phyloP scores from a whole-genome alignment of 2,797 vertebrate genomes.

The Acrossocheilus wenchowensis region DNA sequence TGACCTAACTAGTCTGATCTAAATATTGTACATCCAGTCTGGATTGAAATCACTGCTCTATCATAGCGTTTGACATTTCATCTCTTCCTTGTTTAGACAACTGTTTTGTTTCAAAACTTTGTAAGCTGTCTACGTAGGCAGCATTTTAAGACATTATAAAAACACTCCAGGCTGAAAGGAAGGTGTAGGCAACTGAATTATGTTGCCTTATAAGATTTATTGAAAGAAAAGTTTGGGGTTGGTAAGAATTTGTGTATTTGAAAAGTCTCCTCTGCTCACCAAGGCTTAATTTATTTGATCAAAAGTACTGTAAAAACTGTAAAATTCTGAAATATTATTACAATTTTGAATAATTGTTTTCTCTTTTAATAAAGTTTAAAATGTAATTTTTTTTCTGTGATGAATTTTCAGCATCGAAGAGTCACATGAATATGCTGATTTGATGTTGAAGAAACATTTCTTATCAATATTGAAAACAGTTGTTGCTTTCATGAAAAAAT shows the following conservation, averaged over 20 bases:
- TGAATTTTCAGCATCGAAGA: not conserved
- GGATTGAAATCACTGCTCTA: not conserved
- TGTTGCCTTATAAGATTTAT: not conserved
- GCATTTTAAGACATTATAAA: not conserved
- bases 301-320: not conserved
- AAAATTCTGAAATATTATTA: not conserved
- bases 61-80: conserved; percentile 11
- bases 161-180: not conserved
- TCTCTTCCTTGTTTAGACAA: conserved; percentile 26
- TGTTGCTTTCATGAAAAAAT: not conserved
- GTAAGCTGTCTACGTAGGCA: not conserved
- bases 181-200: conserved; percentile 1
- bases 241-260: not conserved
- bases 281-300: not conserved
- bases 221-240: not conserved
- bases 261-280: not conserved
- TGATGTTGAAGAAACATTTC: not conserved
- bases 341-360: not conserved
- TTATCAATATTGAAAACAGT: not conserved
- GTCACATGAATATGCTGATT: not conserved
- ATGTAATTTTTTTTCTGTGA: not conserved
- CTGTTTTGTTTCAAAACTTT: not conserved
- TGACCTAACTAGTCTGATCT: conserved; percentile 34
- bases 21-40: conserved; percentile 12
- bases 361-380: not conserved